phyloP scores from a whole-genome alignment of 2,113 vertebrate species.

The Rhineura floridana region DNA sequence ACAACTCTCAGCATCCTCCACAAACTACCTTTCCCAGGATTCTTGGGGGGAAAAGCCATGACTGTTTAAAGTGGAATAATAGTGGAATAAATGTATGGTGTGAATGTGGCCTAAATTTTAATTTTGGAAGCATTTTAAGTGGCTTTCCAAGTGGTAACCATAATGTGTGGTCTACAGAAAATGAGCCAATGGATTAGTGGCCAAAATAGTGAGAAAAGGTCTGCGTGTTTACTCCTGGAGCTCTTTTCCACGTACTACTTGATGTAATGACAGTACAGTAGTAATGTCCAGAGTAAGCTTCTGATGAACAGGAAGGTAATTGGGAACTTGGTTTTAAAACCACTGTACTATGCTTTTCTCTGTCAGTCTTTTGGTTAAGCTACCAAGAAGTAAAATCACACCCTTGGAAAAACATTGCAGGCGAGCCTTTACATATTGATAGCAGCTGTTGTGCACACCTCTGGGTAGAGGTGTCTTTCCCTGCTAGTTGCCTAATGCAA shows the following conservation, averaged over 20 bases:
- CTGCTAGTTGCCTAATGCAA: neutral
- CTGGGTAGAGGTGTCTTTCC: neutral
- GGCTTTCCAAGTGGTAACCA: neutral
- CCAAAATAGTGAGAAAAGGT: neutral
- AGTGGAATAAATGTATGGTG: no score
- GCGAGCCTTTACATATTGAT: neutral
- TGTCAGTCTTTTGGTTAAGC: neutral
- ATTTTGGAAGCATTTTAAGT: neutral
- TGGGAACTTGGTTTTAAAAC: no score
- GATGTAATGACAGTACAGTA: neutral
- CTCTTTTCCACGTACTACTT: neutral
- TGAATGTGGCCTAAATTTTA: no score
- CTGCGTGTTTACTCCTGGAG: neutral
- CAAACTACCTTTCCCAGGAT: no score
- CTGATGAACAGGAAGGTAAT: no score
- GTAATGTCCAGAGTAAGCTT: neutral
- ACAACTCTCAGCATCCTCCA: no score
- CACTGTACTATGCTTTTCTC: no score
- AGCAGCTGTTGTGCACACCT: neutral
- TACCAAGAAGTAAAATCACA: neutral
- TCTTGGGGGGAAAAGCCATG: no score
- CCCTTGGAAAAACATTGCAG: neutral
- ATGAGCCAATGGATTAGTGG: neutral
- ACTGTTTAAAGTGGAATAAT: no score
- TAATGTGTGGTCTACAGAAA: neutral